phyloP scores from a whole-genome alignment of 2,113 vertebrate genomes.

The Callipepla squamata region DNA sequence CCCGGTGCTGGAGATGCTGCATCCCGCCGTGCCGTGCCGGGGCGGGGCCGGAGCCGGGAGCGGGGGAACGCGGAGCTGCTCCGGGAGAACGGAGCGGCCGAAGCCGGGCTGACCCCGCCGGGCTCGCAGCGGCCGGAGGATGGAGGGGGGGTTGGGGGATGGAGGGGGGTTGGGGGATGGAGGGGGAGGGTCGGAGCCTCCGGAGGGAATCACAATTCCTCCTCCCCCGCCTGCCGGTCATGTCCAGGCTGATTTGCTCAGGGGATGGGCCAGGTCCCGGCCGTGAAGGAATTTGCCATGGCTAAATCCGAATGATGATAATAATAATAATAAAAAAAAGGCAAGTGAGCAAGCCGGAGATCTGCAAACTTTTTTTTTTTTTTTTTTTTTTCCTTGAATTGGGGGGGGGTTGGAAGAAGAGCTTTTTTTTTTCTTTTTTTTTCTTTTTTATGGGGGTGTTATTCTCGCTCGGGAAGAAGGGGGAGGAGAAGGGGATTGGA shows the following conservation, averaged over 20 bases:
- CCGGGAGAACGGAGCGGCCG: not conserved
- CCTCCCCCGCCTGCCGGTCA: slow-evolving; percentile 52
- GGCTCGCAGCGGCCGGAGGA: not conserved
- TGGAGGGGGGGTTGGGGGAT: not conserved
- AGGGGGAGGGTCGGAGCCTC: not conserved
- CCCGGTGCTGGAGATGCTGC: slow-evolving; percentile 38
- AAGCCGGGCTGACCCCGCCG: not conserved
- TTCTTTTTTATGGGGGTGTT: not conserved
- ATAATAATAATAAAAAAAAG: not conserved
- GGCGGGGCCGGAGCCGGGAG: not conserved
- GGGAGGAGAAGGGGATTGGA: not conserved
- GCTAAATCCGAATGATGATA: not conserved
- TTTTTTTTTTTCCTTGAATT: too few relatives aligned
- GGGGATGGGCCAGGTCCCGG: slow-evolving; percentile 51
- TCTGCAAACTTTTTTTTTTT: slow-evolving; percentile 18
- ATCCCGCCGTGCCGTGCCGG: not conserved
- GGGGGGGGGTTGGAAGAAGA: too few relatives aligned
- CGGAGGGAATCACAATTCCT: slow-evolving; percentile 52
- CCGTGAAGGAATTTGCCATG: slow-evolving; percentile 54
- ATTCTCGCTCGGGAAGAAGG: not conserved
- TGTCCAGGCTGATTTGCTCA: slow-evolving; percentile 55
- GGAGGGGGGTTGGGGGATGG: not conserved
- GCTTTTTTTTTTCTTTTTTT: not conserved
- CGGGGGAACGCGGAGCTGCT: not conserved
- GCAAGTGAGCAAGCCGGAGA: not conserved